Evolutionary conservation across 2,113 vertebrate species (phyloP).

Genomic region (Lepisosteus osseus): DNA sequence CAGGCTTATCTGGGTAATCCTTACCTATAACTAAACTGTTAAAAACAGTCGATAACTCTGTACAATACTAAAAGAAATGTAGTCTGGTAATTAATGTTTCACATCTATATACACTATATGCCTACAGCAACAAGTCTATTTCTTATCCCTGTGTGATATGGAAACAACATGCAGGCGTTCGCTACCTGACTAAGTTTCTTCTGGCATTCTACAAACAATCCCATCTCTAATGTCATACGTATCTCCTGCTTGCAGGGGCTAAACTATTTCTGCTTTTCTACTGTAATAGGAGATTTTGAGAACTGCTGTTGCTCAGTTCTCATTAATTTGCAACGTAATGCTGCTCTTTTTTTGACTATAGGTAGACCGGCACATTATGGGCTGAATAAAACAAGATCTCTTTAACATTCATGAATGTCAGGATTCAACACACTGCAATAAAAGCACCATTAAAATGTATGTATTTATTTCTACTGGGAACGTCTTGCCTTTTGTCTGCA

Average conservation of each 20-base stretch:
- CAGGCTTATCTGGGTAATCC: slow-evolving; percentile 45
- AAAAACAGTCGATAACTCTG: slow-evolving; percentile 21
- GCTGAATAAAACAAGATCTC: slow-evolving; percentile 68
- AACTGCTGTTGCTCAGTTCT: slow-evolving; percentile 39
- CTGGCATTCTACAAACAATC: slow-evolving; percentile 20
- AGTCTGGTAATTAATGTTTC: too few species aligned
- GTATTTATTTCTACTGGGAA: neutral
- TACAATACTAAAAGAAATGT: too few species aligned
- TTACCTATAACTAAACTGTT: slow-evolving; percentile 38
- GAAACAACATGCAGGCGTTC: too few species aligned
- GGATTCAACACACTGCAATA: slow-evolving; percentile 80
- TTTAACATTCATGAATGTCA: slow-evolving; percentile 80
- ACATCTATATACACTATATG: too few species aligned
- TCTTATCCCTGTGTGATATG: too few species aligned
- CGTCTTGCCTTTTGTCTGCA: too few species aligned
- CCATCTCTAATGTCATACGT: slow-evolving; percentile 53
- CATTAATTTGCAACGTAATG: slow-evolving; percentile 61
- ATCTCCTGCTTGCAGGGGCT: neutral
- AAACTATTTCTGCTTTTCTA: too few species aligned
- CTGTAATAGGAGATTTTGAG: too few species aligned
- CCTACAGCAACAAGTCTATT: too few species aligned
- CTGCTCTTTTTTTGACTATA: slow-evolving; percentile 46
- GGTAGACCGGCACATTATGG: slow-evolving; percentile 16
- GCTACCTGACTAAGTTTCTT: too few species aligned
- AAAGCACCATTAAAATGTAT: slow-evolving; percentile 68